phyloP scores from a whole-genome alignment of 2,888 invertebrate species.

The Apamea sordens region DNA sequence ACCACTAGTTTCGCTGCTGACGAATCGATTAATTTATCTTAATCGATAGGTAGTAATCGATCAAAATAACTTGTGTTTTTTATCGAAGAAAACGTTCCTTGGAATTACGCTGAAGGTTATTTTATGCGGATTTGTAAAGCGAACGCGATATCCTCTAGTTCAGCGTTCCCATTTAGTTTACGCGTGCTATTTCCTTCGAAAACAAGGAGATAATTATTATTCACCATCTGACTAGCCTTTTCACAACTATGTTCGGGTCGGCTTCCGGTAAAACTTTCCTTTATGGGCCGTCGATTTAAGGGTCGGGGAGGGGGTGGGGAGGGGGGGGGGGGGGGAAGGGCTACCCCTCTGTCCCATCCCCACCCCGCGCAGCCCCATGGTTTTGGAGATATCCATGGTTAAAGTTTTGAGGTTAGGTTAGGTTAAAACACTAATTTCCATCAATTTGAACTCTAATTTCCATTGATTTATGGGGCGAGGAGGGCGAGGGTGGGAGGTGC shows the following conservation, averaged over 20 bases:
- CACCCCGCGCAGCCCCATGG: too few relatives aligned
- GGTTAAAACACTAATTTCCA: too few relatives aligned
- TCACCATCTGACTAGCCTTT: not conserved
- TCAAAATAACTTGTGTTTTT: constrained; percentile 21
- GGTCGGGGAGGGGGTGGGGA: too few relatives aligned
- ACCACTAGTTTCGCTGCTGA: constrained; percentile 16
- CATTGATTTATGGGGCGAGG: too few relatives aligned
- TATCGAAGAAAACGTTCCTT: constrained; percentile 14
- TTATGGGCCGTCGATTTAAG: too few relatives aligned
- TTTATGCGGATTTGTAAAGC: not conserved
- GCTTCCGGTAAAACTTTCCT: too few relatives aligned
- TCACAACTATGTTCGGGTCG: not conserved
- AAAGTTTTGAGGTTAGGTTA: too few relatives aligned
- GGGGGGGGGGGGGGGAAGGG: too few relatives aligned
- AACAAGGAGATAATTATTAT: constrained; percentile 44
- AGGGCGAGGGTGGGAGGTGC: too few relatives aligned
- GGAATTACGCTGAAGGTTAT: constrained; percentile 25
- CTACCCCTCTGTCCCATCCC: too few relatives aligned
- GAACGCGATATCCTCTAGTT: constrained; percentile 13
- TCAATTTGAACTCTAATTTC: too few relatives aligned
- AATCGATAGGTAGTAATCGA: constrained; percentile 46
- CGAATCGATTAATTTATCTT: constrained; percentile 52
- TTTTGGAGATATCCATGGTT: too few relatives aligned
- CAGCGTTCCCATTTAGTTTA: constrained; percentile 36
- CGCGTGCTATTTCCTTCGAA: constrained; percentile 22